Evolutionary conservation across 2,113 vertebrate genomes (phyloP), one percentile per base, ranked within the genome.

Genomic region (Pleuronectes platessa): DNA sequence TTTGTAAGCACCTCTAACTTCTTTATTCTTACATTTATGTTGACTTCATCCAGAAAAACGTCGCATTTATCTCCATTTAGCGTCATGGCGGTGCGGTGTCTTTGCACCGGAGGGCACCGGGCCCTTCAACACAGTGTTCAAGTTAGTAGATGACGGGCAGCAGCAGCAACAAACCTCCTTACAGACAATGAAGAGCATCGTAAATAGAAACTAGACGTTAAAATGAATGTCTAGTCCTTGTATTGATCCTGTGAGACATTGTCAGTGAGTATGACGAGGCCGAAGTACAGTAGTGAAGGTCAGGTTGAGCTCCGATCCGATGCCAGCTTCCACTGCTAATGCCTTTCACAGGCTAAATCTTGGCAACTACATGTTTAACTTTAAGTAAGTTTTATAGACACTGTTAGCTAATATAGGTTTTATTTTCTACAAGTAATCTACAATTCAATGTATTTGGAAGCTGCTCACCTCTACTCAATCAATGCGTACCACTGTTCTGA

Each of bases 1-100:
- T 85, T 96, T 93, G 97, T 98, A 91, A 97, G 96, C 49, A 69
- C 14, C 0, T 13, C 0, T 9, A 2, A 27, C 1, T 17, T 53
- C 0, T 49, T 60, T 10, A 0, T 67, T 20, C 31, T 26, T 4
- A 1, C 0, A 5, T 58, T 21, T 65, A 2, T 37, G 26, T 47
- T 24, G 3, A 21, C 0, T 2, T 24, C 0, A 1, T 18, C 23
- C 4, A 21, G 1, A 18, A 56, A 51, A 73, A 67, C 1, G 0
- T 0, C 1, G 1, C 1, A 0, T 61, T 47, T 23, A 49, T 56
- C 10, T 12, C 10, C 1, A 20, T 4, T 13, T 11, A 63, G 63
- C 40, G 4, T 3, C 27, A 26, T 61, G 64, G 65, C 67, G 47
- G 59, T 63, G 72, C 67, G 47, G 59, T 63, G 72, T 90, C 84